Base-by-base conservation (phyloP, 2,888 invertebrate species). In the Neoscelio sp. region DNA sequence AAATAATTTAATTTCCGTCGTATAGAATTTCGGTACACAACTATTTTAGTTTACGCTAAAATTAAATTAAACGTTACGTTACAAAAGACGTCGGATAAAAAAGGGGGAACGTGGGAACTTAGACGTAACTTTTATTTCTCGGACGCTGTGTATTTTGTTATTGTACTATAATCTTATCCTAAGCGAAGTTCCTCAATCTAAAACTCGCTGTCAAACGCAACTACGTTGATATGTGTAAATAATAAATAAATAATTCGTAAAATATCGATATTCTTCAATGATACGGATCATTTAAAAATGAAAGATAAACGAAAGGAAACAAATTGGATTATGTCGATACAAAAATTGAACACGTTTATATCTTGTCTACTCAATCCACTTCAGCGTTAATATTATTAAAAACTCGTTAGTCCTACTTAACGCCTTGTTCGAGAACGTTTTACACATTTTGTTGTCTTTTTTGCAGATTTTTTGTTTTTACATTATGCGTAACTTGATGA, bases 121-220 rank as follows among this genome's bases (percentile, higher is more conserved):
- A 42, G 7, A n/a, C 3, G 10, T 33, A 26, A 40, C 64, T 54
- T 67, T 54, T 44, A 15, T 33, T 35, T 54, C 13, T 18, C 20
- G 20, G 26, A 38, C 42, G 42, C 20, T 4, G 20, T 46, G 13
- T 10, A 26, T 46, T 23, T 30, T 1, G n/a, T 68, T 76, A 62
- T 68, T 76, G 76, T 76, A 76, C 76, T 76, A 64, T 56, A 48
- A 26, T 42, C 76, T 76, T 76, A 76, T 64, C 6, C 76, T 76
- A 70, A 50, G 30, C 67, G 18, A 67, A 38, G n/a, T n/a, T 54
- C 28, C 26, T 12, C 26, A n/a, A 4, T n/a, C 28, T 6, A 28
- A 15, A 18, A 60, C 42, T 23, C 12, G 48, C 38, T n/a, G 33
- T 60, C 42, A 33, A 70, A 60, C 60, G 33, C 26, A 60, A 48